Evolutionary conservation across 2,888 invertebrate genomes (phyloP).

Genomic region (Uloborus plumipes): DNA sequence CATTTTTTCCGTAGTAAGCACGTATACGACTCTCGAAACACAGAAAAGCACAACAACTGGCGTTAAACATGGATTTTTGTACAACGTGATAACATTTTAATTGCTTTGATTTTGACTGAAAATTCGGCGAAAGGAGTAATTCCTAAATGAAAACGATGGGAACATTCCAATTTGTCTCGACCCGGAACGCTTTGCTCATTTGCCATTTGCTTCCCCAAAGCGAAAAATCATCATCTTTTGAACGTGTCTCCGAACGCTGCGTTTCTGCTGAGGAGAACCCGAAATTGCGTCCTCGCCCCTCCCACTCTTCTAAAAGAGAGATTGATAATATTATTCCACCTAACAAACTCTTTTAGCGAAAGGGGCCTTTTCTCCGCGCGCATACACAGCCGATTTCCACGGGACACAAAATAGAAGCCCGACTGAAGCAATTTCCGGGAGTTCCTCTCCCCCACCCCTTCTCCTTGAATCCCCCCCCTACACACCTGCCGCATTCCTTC

Average conservation of each 20-base stretch:
- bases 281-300: conserved; percentile 42
- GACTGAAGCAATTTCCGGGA: conserved; percentile 59
- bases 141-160: too few relatives aligned
- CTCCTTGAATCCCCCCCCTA: background rate
- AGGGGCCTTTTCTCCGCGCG: conserved; percentile 27
- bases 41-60: too few relatives aligned
- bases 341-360: conserved; percentile 59
- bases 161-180: too few relatives aligned
- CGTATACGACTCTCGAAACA: too few relatives aligned
- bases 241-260: too few relatives aligned
- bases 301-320: conserved; percentile 29
- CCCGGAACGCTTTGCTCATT: background rate
- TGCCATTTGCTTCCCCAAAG: background rate
- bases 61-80: too few relatives aligned
- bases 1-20: too few relatives aligned
- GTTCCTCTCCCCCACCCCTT: conserved; percentile 21
- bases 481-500: conserved; percentile 16
- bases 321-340: conserved; percentile 63
- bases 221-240: background rate
- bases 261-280: conserved; percentile 32
- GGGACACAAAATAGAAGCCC: conserved; percentile 53
- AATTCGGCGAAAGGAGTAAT: too few relatives aligned
- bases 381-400: conserved; percentile 10
- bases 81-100: too few relatives aligned
- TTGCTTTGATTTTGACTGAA: too few relatives aligned